Evolutionary conservation across 2,113 vertebrate species (phyloP).

Genomic region (Pomatostomus ruficeps): DNA sequence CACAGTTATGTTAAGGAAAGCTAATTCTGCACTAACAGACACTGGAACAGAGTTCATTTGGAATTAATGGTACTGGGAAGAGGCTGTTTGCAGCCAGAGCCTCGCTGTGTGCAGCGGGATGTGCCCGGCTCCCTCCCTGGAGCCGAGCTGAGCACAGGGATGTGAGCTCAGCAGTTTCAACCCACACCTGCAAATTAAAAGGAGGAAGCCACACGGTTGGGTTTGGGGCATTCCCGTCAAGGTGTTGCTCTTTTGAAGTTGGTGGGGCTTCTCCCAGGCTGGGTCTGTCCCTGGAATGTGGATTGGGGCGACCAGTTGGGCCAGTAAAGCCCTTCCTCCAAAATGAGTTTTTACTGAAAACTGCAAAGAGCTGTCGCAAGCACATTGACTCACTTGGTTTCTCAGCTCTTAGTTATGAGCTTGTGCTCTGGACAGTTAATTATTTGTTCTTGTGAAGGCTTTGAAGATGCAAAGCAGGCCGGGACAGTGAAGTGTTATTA

Average conservation of each 20-base stretch:
- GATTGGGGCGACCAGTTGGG: constrained; percentile 7
- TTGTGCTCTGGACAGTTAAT: constrained; percentile 44
- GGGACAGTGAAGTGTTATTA: constrained; percentile 25
- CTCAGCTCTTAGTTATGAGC: constrained; percentile 47
- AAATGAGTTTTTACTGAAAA: constrained; percentile 49
- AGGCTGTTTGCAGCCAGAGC: background rate
- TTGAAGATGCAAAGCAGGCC: constrained; percentile 52
- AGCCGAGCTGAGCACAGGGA: background rate
- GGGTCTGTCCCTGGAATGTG: constrained; percentile 37
- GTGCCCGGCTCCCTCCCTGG: fast-evolving
- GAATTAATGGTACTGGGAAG: background rate
- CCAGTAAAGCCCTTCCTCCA: constrained; percentile 21
- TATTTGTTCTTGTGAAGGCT: constrained; percentile 42
- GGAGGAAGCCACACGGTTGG: background rate
- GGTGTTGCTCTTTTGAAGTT: constrained; percentile 18
- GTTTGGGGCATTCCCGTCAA: background rate
- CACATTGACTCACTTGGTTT: constrained; percentile 29
- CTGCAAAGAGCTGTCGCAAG: constrained; percentile 36
- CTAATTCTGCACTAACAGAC: background rate
- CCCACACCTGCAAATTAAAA: background rate
- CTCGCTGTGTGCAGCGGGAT: fast-evolving
- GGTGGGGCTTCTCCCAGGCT: background rate
- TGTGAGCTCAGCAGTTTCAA: constrained; percentile 1
- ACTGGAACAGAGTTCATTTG: background rate
- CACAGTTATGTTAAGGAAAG: background rate